Evolutionary conservation across 2,113 vertebrate genomes (phyloP).

Genomic region (Haemorhous mexicanus): DNA sequence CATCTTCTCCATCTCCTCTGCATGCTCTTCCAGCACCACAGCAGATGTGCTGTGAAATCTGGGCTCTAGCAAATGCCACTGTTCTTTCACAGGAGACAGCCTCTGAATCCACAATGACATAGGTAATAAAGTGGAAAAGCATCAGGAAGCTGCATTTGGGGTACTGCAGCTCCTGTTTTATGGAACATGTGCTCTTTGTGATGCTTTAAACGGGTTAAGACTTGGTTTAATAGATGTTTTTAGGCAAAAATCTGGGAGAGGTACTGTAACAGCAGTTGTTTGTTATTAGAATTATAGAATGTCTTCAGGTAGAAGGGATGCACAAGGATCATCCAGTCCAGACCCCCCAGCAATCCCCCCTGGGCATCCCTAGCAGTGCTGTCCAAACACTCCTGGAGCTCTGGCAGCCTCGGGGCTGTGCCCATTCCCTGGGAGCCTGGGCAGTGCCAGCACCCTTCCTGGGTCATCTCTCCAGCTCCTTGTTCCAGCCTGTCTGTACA

Average conservation of each 20-base stretch:
- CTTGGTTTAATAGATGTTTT: not conserved
- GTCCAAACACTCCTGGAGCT: not conserved
- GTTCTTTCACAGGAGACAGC: conserved; percentile 53
- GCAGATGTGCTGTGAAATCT: conserved; percentile 72
- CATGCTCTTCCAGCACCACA: conserved; percentile 42
- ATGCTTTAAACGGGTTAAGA: not conserved
- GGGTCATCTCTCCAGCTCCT: not conserved
- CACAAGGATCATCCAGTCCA: not conserved
- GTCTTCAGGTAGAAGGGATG: not conserved
- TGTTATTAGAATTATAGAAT: not conserved
- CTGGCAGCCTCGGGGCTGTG: not conserved
- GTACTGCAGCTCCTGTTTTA: not conserved
- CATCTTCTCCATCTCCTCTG: conserved; percentile 48
- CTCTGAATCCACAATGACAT: conserved; percentile 59
- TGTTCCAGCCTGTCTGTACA: accelerated
- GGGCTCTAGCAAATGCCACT: conserved; percentile 64
- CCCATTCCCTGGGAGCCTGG: not conserved
- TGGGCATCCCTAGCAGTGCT: accelerated
- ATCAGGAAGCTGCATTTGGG: not conserved
- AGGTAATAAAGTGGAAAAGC: conserved; percentile 21
- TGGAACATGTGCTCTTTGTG: not conserved
- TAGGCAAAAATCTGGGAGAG: not conserved
- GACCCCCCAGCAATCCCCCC: not conserved
- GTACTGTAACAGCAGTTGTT: not conserved
- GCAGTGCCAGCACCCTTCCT: not conserved